Evolutionary conservation across 2,797 vertebrate genomes (phyloP).

Genomic region (Vultur gryphus): DNA sequence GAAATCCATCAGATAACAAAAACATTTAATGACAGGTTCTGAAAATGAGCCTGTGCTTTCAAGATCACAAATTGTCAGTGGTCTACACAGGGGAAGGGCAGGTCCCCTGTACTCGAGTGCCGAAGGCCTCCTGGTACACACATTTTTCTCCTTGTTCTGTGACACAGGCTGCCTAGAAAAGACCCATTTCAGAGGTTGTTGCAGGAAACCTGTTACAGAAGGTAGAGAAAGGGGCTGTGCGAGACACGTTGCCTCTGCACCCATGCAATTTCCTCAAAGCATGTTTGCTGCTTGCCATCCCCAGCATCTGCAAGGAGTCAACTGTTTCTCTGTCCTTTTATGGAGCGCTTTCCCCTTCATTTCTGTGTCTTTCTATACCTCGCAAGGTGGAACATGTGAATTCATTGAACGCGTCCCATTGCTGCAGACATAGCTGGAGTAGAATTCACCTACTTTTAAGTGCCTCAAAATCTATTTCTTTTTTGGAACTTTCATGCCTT

Average conservation of each 20-base stretch:
- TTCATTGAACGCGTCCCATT: not conserved
- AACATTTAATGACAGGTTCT: not conserved
- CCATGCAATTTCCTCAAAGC: not conserved
- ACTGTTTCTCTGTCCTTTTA: not conserved
- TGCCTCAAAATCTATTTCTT: not conserved
- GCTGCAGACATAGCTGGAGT: not conserved
- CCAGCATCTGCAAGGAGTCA: not conserved
- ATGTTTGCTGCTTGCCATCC: not conserved
- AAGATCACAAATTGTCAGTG: not conserved
- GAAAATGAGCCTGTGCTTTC: not conserved
- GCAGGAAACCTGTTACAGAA: not conserved
- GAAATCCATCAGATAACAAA: not conserved
- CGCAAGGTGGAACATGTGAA: fast-evolving
- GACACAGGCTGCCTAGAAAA: not conserved
- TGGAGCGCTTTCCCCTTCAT: not conserved
- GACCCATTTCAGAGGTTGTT: not conserved
- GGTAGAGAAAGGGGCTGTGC: not conserved
- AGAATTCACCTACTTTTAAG: not conserved
- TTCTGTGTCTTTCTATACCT: not conserved
- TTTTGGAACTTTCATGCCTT: not conserved
- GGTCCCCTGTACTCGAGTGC: too few relatives aligned
- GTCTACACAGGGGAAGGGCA: not conserved
- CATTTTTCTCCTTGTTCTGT: not conserved
- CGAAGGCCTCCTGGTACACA: not conserved
- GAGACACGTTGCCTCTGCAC: not conserved